Conservation (phyloP, 2,113 vertebrate species). For the Brachyhypopomus occidentalis region DNA sequence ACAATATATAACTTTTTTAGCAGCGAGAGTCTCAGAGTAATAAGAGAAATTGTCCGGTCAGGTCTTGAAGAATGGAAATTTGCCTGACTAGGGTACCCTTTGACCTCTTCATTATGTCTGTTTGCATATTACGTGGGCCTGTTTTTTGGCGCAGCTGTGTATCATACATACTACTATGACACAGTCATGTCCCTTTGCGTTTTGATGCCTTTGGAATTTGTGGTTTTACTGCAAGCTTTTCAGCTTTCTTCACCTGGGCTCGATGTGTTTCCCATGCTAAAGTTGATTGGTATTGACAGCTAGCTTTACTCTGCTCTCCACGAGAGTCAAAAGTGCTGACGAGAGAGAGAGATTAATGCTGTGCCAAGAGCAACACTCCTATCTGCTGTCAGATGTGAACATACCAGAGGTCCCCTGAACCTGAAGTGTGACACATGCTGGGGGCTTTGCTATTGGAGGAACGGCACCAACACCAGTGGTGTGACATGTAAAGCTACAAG, state of each 20-base stretch:
- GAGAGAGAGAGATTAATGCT: conserved; percentile 8
- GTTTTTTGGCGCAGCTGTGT: not conserved
- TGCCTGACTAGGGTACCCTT: not conserved
- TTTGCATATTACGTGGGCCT: not conserved
- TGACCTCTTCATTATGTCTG: not conserved
- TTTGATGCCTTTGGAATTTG: not conserved
- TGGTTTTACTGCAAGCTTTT: not conserved
- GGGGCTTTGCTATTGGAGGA: too few relatives aligned
- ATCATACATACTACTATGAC: not conserved
- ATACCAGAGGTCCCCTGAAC: not conserved
- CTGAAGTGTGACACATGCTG: too few relatives aligned
- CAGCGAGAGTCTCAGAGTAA: too few relatives aligned
- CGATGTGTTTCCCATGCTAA: not conserved
- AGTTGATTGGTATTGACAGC: not conserved
- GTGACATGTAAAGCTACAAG: too few relatives aligned
- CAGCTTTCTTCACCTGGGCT: not conserved
- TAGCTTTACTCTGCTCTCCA: not conserved
- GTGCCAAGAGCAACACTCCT: not conserved
- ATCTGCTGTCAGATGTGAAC: not conserved
- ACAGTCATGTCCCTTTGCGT: not conserved
- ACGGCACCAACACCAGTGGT: too few relatives aligned
- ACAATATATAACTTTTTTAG: too few relatives aligned
- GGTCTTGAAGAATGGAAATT: not conserved
- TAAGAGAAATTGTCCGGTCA: not conserved
- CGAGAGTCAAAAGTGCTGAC: not conserved